Conservation (phyloP, 2,888 invertebrate species). For the Leucophenga montana region DNA sequence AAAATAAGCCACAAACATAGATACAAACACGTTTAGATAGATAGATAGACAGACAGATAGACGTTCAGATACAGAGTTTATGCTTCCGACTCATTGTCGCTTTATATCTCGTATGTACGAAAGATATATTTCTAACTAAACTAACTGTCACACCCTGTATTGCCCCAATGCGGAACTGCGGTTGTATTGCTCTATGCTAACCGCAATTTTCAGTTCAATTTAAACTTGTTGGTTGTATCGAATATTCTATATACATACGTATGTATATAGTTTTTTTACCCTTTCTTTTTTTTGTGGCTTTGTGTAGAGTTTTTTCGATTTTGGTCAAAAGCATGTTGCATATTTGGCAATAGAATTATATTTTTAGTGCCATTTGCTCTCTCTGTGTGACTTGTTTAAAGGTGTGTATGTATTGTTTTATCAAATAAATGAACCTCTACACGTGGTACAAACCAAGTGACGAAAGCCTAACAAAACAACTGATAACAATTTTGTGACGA, state of each 20-base stretch:
- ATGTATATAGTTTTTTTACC: not conserved
- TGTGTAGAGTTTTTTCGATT: not conserved
- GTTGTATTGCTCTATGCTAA: conserved; percentile 46
- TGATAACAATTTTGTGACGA: no score
- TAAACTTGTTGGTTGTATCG: conserved; percentile 52
- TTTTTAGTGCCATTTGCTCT: not conserved
- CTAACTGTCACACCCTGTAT: conserved; percentile 36
- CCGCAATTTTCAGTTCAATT: conserved; percentile 63
- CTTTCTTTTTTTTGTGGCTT: not conserved
- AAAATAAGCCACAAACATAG: conserved; percentile 62
- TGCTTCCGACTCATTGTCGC: conserved; percentile 59
- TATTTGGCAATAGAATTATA: no score
- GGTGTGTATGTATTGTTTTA: conserved; percentile 7
- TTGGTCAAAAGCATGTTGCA: no score
- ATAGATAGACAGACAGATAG: conserved; percentile 44
- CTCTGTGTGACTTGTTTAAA: not conserved
- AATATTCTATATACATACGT: no score
- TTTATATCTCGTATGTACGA: no score
- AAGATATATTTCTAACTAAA: not conserved
- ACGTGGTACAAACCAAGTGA: no score
- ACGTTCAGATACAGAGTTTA: not conserved
- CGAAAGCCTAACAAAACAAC: no score
- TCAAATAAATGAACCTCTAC: no score
- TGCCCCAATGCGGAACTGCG: conserved; percentile 43
- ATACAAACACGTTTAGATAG: conserved; percentile 36